These are phyloP conservation scores for Apis mellifera DNA, from an alignment of 1,140 invertebrate species.

Conservation along the genomic window DNA sequence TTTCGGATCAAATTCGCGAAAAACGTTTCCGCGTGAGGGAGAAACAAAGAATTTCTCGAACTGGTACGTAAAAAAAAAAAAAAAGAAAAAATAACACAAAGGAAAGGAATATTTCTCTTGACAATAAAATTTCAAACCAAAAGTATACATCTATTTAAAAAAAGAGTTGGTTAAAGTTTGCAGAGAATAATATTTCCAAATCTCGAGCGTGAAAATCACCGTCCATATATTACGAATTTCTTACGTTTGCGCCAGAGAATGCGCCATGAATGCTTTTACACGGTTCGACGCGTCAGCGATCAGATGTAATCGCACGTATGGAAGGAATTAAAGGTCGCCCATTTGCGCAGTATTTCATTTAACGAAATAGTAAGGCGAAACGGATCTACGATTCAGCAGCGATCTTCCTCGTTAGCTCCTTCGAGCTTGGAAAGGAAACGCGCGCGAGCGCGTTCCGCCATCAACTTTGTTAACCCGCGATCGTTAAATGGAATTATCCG, in stretches of 20 bases:
- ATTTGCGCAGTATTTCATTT: slow-evolving; percentile 30
- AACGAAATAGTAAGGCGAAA: background rate
- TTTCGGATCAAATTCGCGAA: background rate
- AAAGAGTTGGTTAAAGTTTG: too few relatives aligned
- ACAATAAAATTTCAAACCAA: too few relatives aligned
- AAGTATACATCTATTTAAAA: too few relatives aligned
- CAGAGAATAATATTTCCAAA: too few relatives aligned
- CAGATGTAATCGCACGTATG: slow-evolving; percentile 54
- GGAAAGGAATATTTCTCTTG: too few relatives aligned
- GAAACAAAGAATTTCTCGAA: background rate
- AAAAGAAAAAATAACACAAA: background rate
- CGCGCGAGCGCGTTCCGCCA: slow-evolving; percentile 51
- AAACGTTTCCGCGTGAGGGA: background rate
- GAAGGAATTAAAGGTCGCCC: slow-evolving; percentile 34
- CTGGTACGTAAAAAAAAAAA: background rate
- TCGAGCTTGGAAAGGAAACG: slow-evolving; percentile 50
- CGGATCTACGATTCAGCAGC: slow-evolving; percentile 17
- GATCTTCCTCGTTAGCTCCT: slow-evolving; percentile 41
- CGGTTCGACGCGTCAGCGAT: slow-evolving; percentile 57
- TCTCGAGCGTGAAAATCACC: too few relatives aligned
- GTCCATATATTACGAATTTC: too few relatives aligned
- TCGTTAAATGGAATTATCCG: background rate
- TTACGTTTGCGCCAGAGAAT: too few relatives aligned
- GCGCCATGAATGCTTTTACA: slow-evolving; percentile 44
- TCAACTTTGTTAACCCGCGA: slow-evolving; percentile 47